Percentiles rank a stretch among this genome's conserved stretches.
phyloP scores from a whole-genome alignment of 2,888 invertebrate genomes.

The Athripsodes cinereus region DNA sequence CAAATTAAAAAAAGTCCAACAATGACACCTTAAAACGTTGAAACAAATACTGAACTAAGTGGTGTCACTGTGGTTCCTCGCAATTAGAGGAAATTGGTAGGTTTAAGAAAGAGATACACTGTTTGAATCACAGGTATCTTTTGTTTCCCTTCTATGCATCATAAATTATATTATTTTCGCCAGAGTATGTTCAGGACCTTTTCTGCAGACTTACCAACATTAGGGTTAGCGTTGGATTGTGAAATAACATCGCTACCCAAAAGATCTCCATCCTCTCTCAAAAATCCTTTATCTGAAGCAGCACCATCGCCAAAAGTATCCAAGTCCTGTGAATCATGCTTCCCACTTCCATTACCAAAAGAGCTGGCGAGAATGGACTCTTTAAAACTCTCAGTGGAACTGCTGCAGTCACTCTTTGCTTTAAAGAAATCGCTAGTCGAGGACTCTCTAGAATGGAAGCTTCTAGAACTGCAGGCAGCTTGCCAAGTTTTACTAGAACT shows the following conservation, averaged over 20 bases:
- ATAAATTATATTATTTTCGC: too few species aligned
- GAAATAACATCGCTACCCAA: slow-evolving; percentile 12
- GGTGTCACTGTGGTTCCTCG: too few species aligned
- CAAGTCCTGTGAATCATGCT: slow-evolving; percentile 8
- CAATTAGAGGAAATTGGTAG: too few species aligned
- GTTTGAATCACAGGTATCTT: too few species aligned
- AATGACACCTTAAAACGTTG: too few species aligned
- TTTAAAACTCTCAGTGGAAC: slow-evolving; percentile 15
- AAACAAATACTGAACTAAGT: too few species aligned
- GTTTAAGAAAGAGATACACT: too few species aligned
- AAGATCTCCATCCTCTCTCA: slow-evolving; percentile 9
- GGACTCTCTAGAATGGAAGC: slow-evolving; percentile 5
- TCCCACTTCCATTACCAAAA: slow-evolving; percentile 10
- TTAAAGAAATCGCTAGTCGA: slow-evolving; percentile 10
- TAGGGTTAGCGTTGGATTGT: not conserved
- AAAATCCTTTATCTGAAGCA: slow-evolving; percentile 10
- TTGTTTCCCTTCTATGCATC: too few species aligned
- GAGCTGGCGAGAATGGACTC: slow-evolving; percentile 14
- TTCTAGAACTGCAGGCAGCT: slow-evolving; percentile 6
- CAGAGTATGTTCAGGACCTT: too few species aligned
- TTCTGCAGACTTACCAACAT: slow-evolving; percentile 9
- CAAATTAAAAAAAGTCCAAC: too few species aligned
- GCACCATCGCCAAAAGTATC: slow-evolving; percentile 12
- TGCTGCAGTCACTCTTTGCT: slow-evolving; percentile 9
- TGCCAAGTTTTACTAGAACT: slow-evolving; percentile 15